These are phyloP conservation scores for Ceratitis capitata DNA, from an alignment of 1,140 invertebrate species.

Conservation along the genomic window DNA sequence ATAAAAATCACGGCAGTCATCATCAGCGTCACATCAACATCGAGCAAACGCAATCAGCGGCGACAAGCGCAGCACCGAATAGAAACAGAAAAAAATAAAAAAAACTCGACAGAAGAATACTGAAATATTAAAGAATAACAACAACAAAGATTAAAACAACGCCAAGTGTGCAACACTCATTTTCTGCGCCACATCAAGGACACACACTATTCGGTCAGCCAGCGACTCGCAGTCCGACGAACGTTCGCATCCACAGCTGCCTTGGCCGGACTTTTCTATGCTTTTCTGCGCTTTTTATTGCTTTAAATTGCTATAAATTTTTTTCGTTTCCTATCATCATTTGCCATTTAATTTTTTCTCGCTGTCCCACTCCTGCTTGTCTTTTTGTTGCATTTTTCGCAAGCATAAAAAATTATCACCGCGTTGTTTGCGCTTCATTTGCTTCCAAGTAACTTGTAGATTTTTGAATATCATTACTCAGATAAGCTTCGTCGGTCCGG, in stretches of 20 bases:
- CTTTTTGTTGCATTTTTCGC: not conserved
- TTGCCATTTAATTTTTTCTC: not conserved
- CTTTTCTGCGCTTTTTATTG: not conserved
- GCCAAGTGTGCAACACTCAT: not conserved
- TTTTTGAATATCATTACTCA: slow-evolving; percentile 37
- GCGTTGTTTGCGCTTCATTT: slow-evolving; percentile 33
- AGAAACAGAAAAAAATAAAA: not conserved
- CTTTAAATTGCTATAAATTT: not conserved
- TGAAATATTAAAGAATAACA: too few species aligned
- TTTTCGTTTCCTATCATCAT: not conserved
- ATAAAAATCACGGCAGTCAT: not conserved
- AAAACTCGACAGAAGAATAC: not conserved
- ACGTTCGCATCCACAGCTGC: not conserved
- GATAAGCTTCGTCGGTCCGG: slow-evolving; percentile 22
- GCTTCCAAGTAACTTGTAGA: slow-evolving; percentile 39
- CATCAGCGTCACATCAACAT: slow-evolving; percentile 26
- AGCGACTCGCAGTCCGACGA: too few species aligned
- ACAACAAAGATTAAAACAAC: not conserved
- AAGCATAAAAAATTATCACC: slow-evolving; percentile 33
- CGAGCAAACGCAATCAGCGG: not conserved
- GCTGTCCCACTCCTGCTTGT: not conserved
- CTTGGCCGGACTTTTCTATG: not conserved
- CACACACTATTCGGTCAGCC: not conserved
- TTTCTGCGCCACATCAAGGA: not conserved
- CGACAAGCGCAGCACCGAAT: not conserved